These are phyloP conservation scores for Sinonovacula constricta DNA, from an alignment of 1,140 invertebrate genomes.

Conservation along the genomic window DNA sequence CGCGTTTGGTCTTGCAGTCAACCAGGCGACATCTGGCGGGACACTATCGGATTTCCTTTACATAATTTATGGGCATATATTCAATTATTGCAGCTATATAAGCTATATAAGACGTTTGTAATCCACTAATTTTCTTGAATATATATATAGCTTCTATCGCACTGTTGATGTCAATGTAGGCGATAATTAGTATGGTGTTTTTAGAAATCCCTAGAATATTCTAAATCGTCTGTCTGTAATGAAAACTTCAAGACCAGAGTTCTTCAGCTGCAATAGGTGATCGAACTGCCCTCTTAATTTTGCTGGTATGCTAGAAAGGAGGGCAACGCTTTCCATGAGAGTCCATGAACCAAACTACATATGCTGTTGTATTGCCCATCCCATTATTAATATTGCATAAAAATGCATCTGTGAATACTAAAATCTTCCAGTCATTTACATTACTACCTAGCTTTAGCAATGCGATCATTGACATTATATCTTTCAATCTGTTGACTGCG, in stretches of 20 bases:
- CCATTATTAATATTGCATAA: constrained; percentile 46
- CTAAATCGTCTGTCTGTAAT: constrained; percentile 30
- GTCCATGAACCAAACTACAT: constrained; percentile 34
- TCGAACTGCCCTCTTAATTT: constrained; percentile 27
- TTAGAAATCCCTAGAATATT: neutral
- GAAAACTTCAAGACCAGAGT: constrained; percentile 19
- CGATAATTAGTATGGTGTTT: constrained; percentile 40
- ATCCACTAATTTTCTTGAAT: constrained; percentile 47
- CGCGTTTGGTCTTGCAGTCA: constrained; percentile 39
- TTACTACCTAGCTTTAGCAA: constrained; percentile 9
- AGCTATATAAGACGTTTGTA: neutral
- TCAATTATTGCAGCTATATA: constrained; percentile 52
- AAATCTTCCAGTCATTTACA: constrained; percentile 18
- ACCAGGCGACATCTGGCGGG: constrained; percentile 27
- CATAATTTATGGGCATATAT: constrained; percentile 16
- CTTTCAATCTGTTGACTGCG: constrained; percentile 37
- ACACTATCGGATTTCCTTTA: constrained; percentile 33
- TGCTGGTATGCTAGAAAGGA: constrained; percentile 11
- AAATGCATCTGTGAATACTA: constrained; percentile 49
- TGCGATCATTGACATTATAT: constrained; percentile 11
- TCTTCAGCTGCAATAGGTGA: constrained; percentile 51
- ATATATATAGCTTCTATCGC: constrained; percentile 52
- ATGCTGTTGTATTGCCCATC: constrained; percentile 37
- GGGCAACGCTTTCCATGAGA: constrained; percentile 13
- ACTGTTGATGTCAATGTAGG: constrained; percentile 56